phyloP scores from a whole-genome alignment of 2,888 invertebrate genomes.

The Drosophila barbarae region DNA sequence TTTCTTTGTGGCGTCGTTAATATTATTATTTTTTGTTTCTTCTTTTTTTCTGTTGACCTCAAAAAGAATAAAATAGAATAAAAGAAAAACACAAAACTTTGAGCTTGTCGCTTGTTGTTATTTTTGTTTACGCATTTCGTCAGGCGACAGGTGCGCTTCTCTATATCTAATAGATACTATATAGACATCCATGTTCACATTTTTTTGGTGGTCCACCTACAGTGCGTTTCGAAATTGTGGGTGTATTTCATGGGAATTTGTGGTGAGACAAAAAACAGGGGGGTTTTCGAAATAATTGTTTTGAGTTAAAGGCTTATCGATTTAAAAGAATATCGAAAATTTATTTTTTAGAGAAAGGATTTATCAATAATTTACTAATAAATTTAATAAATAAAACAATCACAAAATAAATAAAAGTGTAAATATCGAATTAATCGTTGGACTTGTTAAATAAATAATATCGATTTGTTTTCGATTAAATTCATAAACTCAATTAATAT shows the following conservation, averaged over 20 bases:
- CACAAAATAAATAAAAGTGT: neutral
- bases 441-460: neutral
- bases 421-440: neutral
- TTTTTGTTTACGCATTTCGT: slow-evolving; percentile 66
- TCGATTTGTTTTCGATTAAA: neutral
- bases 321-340: neutral
- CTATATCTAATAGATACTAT: slow-evolving; percentile 40
- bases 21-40: slow-evolving; percentile 44
- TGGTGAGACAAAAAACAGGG: too few species aligned
- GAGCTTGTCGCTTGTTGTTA: slow-evolving; percentile 68
- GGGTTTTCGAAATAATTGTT: too few species aligned
- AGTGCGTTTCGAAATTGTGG: slow-evolving; percentile 33
- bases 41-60: slow-evolving; percentile 55
- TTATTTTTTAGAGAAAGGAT: neutral
- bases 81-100: slow-evolving; percentile 45
- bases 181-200: slow-evolving; percentile 26
- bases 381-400: neutral
- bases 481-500: too few species aligned
- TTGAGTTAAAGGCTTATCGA: neutral
- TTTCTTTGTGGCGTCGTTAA: slow-evolving; percentile 66
- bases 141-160: slow-evolving; percentile 67
- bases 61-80: slow-evolving; percentile 43
- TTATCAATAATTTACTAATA: neutral
- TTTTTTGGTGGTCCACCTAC: slow-evolving; percentile 17
- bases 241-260: slow-evolving; percentile 13